Evolutionary conservation across 2,888 invertebrate genomes (phyloP).

Genomic region (Cantharis rufa): DNA sequence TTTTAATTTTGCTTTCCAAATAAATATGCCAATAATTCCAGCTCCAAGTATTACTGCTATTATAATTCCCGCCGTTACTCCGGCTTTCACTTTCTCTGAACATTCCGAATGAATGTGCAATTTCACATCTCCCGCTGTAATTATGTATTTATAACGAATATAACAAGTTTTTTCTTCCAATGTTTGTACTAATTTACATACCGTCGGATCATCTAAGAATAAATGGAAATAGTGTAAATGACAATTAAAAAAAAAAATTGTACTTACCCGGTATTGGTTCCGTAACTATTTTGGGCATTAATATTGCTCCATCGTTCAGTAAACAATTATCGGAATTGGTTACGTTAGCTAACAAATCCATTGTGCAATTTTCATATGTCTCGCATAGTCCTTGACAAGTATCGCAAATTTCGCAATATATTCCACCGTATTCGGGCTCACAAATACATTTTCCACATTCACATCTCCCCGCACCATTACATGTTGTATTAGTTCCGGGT

Average conservation of each 20-base stretch:
- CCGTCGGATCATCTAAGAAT: constrained; percentile 18
- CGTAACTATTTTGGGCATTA: constrained; percentile 12
- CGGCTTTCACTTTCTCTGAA: constrained; percentile 37
- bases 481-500: constrained; percentile 60
- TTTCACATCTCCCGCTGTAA: constrained; percentile 12
- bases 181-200: constrained; percentile 24
- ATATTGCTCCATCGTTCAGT: constrained; percentile 17
- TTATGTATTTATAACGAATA: constrained; percentile 30
- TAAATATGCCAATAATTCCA: constrained; percentile 39
- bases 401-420: constrained; percentile 60
- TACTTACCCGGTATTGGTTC: constrained; percentile 15
- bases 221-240: not conserved
- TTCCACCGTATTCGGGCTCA: constrained; percentile 53
- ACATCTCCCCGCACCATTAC: constrained; percentile 77
- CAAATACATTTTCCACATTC: constrained; percentile 65
- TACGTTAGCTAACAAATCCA: constrained; percentile 15
- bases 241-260: not conserved
- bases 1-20: constrained; percentile 41
- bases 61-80: constrained; percentile 35
- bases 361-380: constrained; percentile 57
- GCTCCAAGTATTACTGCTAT: constrained; percentile 33
- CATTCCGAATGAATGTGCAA: constrained; percentile 37
- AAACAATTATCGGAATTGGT: constrained; percentile 12
- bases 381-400: constrained; percentile 60
- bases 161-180: constrained; percentile 23